Evolutionary conservation across 2,797 vertebrate genomes (phyloP).

Genomic region (Ibycter americanus): DNA sequence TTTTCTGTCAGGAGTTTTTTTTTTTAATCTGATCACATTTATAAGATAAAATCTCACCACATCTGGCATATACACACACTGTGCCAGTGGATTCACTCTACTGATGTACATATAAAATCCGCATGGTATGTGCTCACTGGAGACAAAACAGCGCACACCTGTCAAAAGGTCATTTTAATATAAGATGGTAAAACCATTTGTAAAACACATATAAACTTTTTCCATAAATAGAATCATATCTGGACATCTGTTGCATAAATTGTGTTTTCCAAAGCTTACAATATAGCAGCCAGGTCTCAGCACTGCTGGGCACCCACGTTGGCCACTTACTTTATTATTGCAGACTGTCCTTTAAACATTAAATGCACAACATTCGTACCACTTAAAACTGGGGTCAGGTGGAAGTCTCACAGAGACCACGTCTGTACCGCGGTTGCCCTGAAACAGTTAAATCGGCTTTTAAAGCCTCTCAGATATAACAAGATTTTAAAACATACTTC

Average conservation of each 20-base stretch:
- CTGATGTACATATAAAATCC: constrained; percentile 94
- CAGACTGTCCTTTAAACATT: constrained; percentile 99
- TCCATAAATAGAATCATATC: constrained; percentile 96
- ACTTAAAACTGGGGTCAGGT: constrained; percentile 99
- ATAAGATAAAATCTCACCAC: constrained; percentile 90
- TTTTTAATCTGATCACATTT: constrained; percentile 83
- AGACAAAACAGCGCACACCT: constrained; percentile 91
- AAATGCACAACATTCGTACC: constrained; percentile 99
- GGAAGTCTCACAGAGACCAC: constrained; percentile 99
- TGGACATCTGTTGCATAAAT: constrained; percentile 89
- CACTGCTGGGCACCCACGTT: constrained; percentile 94
- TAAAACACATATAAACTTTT: constrained; percentile 95
- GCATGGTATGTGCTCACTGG: constrained; percentile 91
- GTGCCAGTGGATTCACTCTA: constrained; percentile 89
- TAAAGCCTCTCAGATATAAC: constrained; percentile 92
- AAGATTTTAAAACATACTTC: constrained; percentile 95
- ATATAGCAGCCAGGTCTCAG: constrained; percentile 95
- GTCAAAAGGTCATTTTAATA: constrained; percentile 94
- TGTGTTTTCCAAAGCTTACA: constrained; percentile 90
- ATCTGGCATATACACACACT: constrained; percentile 86
- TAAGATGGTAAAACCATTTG: constrained; percentile 97
- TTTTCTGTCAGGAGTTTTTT: constrained; percentile 85
- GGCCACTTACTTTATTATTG: constrained; percentile 97
- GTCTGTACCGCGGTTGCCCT: constrained; percentile 97
- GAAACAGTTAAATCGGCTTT: constrained; percentile 93